phyloP scores from a whole-genome alignment of 2,888 invertebrate genomes.

The Apomyelois bistriatella region DNA sequence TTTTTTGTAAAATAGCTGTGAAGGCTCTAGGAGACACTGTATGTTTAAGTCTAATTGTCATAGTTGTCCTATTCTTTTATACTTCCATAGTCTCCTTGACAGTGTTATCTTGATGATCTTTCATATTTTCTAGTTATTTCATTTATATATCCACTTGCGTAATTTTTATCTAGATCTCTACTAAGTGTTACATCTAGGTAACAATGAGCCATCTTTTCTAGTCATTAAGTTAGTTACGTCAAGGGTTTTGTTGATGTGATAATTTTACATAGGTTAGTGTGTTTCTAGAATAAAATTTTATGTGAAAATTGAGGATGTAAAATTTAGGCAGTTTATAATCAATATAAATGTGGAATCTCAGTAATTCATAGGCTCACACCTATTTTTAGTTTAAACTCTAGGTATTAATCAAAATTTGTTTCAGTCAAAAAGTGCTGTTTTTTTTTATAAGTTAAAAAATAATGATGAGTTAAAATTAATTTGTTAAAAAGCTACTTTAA shows the following conservation, averaged over 20 bases:
- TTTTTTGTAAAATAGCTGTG: background rate
- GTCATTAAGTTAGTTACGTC: constrained; percentile 4
- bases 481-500: constrained; percentile 2
- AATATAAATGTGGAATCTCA: too few species aligned
- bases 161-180: constrained; percentile 7
- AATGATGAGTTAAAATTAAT: background rate
- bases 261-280: background rate
- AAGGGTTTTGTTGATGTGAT: background rate
- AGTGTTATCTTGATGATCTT: constrained; percentile 13
- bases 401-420: too few species aligned
- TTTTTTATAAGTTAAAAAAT: too few species aligned
- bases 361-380: too few species aligned
- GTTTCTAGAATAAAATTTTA: background rate
- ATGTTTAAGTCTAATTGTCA: background rate
- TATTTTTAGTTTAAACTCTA: too few species aligned
- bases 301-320: too few species aligned
- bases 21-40: background rate
- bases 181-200: background rate
- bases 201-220: background rate
- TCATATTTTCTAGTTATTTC: constrained; percentile 21
- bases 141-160: constrained; percentile 3
- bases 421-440: too few species aligned
- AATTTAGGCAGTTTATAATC: too few species aligned
- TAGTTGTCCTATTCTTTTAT: constrained; percentile 1
- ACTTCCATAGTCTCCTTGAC: constrained; percentile 3